These are phyloP conservation scores for Operophtera brumata DNA, from an alignment of 2,888 invertebrate genomes.

Conservation along the genomic window DNA sequence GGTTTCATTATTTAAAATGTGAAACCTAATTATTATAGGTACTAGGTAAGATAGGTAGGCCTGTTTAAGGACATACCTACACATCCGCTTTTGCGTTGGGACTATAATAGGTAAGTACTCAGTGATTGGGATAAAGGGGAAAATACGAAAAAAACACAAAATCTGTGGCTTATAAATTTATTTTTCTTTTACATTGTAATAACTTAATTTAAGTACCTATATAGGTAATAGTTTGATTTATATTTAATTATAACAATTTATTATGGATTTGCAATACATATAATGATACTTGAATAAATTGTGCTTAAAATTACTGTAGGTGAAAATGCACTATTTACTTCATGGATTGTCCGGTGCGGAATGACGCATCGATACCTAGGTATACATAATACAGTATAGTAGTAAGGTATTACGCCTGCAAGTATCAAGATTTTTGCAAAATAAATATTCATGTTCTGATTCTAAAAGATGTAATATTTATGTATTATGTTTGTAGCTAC, in stretches of 20 bases:
- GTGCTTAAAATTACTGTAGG: conserved; percentile 74
- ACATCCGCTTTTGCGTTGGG: too few relatives aligned
- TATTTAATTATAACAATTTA: conserved; percentile 74
- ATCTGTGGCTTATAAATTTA: conserved; percentile 70
- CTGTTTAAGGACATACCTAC: too few relatives aligned
- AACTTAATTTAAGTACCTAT: conserved; percentile 76
- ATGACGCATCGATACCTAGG: conserved; percentile 9
- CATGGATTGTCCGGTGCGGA: conserved; percentile 57
- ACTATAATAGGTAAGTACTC: too few relatives aligned
- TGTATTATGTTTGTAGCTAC: conserved; percentile 2
- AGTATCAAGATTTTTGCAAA: background rate
- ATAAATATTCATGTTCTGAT: background rate
- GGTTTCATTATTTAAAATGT: too few relatives aligned
- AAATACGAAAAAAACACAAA: conserved; percentile 36
- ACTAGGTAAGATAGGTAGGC: too few relatives aligned
- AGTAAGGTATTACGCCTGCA: background rate
- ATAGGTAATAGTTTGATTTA: conserved; percentile 66
- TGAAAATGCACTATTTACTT: conserved; percentile 70
- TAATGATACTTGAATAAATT: conserved; percentile 53
- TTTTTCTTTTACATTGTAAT: conserved; percentile 67
- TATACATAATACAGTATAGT: too few relatives aligned
- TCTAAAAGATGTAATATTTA: conserved; percentile 2
- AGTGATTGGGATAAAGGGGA: background rate
- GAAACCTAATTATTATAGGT: too few relatives aligned
- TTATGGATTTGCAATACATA: conserved; percentile 59